Conservation (phyloP, 2,113 vertebrate genomes). For the Egretta garzetta region DNA sequence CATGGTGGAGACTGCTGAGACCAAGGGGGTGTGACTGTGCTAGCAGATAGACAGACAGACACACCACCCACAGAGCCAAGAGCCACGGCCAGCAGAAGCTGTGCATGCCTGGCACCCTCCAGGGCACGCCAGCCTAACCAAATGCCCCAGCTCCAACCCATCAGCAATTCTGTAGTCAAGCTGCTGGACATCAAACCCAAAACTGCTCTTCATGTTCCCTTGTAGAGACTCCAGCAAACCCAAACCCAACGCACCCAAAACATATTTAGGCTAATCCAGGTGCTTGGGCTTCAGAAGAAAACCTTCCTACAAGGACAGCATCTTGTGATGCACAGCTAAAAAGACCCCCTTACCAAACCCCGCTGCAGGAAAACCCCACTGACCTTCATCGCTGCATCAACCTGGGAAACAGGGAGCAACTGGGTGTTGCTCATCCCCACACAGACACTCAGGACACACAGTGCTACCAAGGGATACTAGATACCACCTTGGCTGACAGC, state of each 20-base stretch:
- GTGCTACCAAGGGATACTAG: rapidly evolving
- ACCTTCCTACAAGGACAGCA: background rate
- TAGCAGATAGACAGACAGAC: background rate
- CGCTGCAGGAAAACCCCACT: background rate
- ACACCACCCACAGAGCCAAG: background rate
- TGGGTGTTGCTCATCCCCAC: background rate
- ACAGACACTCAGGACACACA: background rate
- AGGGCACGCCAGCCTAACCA: background rate
- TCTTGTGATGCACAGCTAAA: background rate
- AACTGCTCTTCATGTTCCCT: background rate
- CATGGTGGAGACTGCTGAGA: background rate
- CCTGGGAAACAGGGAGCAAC: background rate
- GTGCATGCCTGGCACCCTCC: background rate
- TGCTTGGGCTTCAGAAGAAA: background rate
- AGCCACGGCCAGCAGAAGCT: rapidly evolving
- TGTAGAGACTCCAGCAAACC: background rate
- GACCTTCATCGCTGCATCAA: background rate
- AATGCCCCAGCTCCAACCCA: background rate
- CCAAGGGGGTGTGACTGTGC: rapidly evolving
- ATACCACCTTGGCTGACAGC: background rate
- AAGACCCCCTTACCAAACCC: background rate
- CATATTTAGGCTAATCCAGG: background rate
- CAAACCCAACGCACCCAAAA: background rate
- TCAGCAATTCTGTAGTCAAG: background rate
- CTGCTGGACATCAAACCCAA: background rate